These are phyloP conservation scores for Micoletzkya japonica DNA, from an alignment of 2,888 invertebrate species.

Conservation along the genomic window DNA sequence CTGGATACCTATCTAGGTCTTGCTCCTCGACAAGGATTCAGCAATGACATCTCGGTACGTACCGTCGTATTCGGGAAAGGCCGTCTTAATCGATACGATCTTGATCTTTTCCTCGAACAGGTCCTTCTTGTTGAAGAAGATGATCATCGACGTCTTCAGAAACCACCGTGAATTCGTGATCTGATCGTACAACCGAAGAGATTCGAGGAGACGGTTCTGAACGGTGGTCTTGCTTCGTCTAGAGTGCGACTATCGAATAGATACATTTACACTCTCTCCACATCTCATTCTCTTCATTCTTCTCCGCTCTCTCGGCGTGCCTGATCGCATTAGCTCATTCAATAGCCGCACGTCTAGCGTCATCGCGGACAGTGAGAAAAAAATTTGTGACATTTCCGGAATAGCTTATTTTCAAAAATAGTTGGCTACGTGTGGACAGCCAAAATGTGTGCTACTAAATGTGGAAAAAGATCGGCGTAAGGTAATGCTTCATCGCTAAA, in stretches of 20 bases:
- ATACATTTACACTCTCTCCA: too few species aligned
- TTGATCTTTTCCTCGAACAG: slow-evolving; percentile 59
- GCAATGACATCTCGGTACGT: background rate
- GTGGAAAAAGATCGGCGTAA: background rate
- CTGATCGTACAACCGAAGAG: slow-evolving; percentile 61
- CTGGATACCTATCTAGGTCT: too few species aligned
- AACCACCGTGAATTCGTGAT: slow-evolving; percentile 62
- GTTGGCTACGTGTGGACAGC: too few species aligned
- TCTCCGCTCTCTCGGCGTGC: too few species aligned
- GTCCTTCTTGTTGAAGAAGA: slow-evolving; percentile 61
- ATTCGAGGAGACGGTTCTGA: slow-evolving; percentile 62
- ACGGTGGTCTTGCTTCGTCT: slow-evolving; percentile 27
- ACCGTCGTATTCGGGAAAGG: slow-evolving; percentile 60
- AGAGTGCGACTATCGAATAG: too few species aligned
- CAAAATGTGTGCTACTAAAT: background rate
- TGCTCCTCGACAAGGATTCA: background rate
- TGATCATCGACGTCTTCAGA: slow-evolving; percentile 59
- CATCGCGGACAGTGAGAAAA: too few species aligned
- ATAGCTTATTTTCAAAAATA: too few species aligned
- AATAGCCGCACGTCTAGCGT: background rate
- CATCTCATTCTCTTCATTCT: too few species aligned
- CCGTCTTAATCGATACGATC: slow-evolving; percentile 42
- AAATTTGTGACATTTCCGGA: too few species aligned
- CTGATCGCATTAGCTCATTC: too few species aligned
- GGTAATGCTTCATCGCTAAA: background rate